Conservation (phyloP, 2,113 vertebrate genomes). For the Pomatorhinus ruficollis region DNA sequence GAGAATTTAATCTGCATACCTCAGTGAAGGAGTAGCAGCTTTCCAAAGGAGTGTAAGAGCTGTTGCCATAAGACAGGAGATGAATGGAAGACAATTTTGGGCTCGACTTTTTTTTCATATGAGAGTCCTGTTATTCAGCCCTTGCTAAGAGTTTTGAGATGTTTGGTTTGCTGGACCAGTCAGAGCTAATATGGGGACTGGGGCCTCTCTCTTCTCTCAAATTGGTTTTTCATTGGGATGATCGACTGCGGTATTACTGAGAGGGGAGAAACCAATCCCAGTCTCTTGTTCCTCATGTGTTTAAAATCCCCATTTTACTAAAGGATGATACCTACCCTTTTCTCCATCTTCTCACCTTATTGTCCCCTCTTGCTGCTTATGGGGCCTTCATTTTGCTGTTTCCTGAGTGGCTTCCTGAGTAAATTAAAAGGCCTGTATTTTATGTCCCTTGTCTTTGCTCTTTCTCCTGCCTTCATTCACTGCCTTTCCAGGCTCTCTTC, state of each 20-base stretch:
- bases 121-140: neutral
- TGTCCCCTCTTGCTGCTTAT: neutral
- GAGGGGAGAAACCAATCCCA: neutral
- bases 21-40: neutral
- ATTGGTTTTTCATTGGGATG: neutral
- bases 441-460: neutral
- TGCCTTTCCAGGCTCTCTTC: neutral
- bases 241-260: neutral
- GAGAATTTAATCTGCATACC: neutral
- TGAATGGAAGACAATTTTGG: neutral
- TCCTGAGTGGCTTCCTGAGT: neutral
- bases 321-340: neutral
- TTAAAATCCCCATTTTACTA: neutral
- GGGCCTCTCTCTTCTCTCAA: neutral
- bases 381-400: neutral
- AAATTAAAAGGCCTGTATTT: neutral
- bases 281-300: neutral
- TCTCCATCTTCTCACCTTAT: neutral
- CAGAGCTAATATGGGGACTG: neutral
- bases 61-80: neutral
- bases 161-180: neutral
- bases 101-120: accelerated
- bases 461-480: neutral
- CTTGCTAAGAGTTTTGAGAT: neutral
- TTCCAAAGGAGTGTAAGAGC: neutral